Conservation (phyloP, 2,888 invertebrate genomes). For the Philaethria dido region DNA sequence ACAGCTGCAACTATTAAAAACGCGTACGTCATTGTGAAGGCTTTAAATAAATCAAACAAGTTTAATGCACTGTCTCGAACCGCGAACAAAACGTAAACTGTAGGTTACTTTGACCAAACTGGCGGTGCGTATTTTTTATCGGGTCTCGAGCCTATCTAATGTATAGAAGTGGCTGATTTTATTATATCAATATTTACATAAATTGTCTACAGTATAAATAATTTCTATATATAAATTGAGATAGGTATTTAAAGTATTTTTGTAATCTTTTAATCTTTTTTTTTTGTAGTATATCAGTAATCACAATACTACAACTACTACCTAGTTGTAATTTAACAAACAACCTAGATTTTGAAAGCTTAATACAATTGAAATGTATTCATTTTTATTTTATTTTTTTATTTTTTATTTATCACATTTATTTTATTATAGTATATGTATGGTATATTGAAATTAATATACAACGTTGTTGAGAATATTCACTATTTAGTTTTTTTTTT, state of each 20-base stretch:
- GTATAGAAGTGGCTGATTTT: conserved; percentile 22
- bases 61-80: conserved; percentile 27
- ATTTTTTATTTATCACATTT: too few relatives aligned
- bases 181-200: conserved; percentile 11
- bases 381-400: too few relatives aligned
- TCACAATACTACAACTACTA: too few relatives aligned
- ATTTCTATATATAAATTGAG: background rate
- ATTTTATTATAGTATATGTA: too few relatives aligned
- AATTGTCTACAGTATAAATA: background rate
- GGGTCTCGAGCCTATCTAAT: conserved; percentile 4
- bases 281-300: background rate
- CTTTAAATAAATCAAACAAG: conserved; percentile 27
- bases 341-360: too few relatives aligned
- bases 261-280: background rate
- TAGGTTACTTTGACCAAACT: conserved; percentile 37
- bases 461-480: too few relatives aligned
- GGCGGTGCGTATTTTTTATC: conserved; percentile 21
- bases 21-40: conserved; percentile 48
- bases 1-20: conserved; percentile 75
- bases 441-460: too few relatives aligned
- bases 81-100: conserved; percentile 35
- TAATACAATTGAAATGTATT: too few relatives aligned
- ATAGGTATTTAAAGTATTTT: background rate
- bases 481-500: too few relatives aligned
- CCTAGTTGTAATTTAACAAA: too few relatives aligned